Base-by-base conservation (phyloP, 2,888 invertebrate genomes). In the Drosophila sordidula region DNA sequence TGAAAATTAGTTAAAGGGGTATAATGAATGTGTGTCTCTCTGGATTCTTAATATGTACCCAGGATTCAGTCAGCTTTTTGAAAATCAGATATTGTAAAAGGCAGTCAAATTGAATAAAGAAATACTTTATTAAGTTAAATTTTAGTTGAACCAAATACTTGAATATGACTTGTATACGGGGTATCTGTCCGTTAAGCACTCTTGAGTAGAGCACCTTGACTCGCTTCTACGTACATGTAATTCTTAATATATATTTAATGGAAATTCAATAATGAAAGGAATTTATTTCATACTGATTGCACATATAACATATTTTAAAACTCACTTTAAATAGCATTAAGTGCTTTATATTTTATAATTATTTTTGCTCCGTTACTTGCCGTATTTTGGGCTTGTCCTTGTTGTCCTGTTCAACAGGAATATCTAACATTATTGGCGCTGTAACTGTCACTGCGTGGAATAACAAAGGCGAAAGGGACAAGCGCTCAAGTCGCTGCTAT, bases 401-500 rank as follows among this genome's bases (percentile, higher is more conserved):
- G 29, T 11, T 59, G n/a, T 16, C 12, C 12, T 6, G 14, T 16
- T 39, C 16, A 54, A 49, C 18, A 57, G 22, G 25, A 67, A 49
- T 57, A 57, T 57, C 44, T 34, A 59, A 64, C 51, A 45, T 61
- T 50, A 57, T 54, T 61, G 51, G 47, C 32, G 51, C 59, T 61
- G 54, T 38, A 8, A 26, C 39, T 54, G 71, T 68, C 62, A 47
- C 25, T 46, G 47, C 32, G 36, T 39, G 59, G 34, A 62, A 75
- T 57, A 58, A 75, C 64, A 73, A 75, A 55, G 51, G 50, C 71
- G 54, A 42, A 29, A 39, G 57, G 51, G 62, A 50, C 45, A 70
- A 18, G 56, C 52, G 57, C 22, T 44, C 75, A 85, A 71, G 62
- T 67, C 68, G 51, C 58, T 51, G 61, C 55, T 62, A 63, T 75